Base-by-base conservation (phyloP, 1,140 invertebrate species). In the Drosophila insularis region DNA sequence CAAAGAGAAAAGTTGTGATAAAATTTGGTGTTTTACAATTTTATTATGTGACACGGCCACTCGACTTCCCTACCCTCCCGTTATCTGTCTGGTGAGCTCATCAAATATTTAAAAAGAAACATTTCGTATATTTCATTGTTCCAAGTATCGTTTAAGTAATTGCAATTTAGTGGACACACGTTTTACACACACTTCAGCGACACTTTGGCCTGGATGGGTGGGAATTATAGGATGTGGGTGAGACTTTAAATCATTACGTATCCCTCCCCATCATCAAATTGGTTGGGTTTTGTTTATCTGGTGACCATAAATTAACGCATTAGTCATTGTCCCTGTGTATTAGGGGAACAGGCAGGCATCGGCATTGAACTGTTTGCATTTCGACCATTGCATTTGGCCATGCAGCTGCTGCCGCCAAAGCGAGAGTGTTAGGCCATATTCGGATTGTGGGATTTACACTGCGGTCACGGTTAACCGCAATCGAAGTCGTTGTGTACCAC, bases 221-320 rank as follows among this genome's bases (percentile, higher is more conserved):
- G 37, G 27, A 27, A 71, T 14, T 19, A 37, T 37, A 37, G 35
- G 35, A 37, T 13, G 10, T 37, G 13, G 35, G 65, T 43, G 62
- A 46, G 32, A 59, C 79, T 75, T 82, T 87, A 87, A 87, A 87
- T 87, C 84, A 87, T 89, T 63, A 55, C 23, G 13, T 11, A 6
- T 27, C 27, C 35, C 1, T 7, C 19, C 61, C 54, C 21, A 58
- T 6, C 19, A 17, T 21, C 8, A 21, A 19, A 50, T 2, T 4
- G 17, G 7, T 19, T 50, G 8, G 43, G 17, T 50, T 32, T 78
- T 87, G 84, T 89, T 87, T 87, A 89, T 87, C 84, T 89, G 80
- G 84, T 70, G 64, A 89, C 82, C 84, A 87, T 87, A 87, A 87
- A 87, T 87, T 80, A 87, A 89, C 72, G 82, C 76, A 89, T 87